These are phyloP conservation scores for Muscicapa comitata DNA, from an alignment of 2,797 vertebrate species.

Conservation along the genomic window DNA sequence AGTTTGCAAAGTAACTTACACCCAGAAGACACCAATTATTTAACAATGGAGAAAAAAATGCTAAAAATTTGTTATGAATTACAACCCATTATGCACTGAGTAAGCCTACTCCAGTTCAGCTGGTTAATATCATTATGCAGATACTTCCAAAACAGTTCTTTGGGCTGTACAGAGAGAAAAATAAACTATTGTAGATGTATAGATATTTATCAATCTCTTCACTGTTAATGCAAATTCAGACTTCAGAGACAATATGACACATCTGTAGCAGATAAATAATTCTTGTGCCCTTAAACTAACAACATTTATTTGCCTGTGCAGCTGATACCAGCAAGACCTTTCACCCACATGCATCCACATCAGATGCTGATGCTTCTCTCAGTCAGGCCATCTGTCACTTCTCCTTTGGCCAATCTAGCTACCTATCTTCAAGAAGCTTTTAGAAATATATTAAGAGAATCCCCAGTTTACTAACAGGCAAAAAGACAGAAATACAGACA, in stretches of 20 bases:
- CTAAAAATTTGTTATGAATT: background rate
- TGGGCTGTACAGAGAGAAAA: background rate
- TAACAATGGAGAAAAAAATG: background rate
- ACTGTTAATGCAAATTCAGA: background rate
- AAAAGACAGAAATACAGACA: background rate
- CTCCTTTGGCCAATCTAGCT: background rate
- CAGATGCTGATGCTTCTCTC: background rate
- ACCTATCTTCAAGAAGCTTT: background rate
- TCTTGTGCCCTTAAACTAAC: background rate
- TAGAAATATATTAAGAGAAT: background rate
- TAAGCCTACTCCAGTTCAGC: background rate
- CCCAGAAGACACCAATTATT: background rate
- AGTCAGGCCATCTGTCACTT: background rate
- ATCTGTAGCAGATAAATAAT: background rate
- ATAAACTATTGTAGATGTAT: background rate
- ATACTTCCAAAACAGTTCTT: background rate
- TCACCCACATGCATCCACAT: background rate
- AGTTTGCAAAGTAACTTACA: background rate
- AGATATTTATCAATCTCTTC: background rate
- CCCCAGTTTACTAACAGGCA: background rate
- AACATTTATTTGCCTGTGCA: background rate
- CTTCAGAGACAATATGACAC: background rate
- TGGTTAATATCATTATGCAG: background rate
- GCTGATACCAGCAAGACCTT: background rate
- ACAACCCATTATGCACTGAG: accelerated